A percentile compares a stretch with the other conserved stretches of the same genome.
phyloP scores from a whole-genome alignment of 2,797 vertebrate species.

The Furcifer pardalis region DNA sequence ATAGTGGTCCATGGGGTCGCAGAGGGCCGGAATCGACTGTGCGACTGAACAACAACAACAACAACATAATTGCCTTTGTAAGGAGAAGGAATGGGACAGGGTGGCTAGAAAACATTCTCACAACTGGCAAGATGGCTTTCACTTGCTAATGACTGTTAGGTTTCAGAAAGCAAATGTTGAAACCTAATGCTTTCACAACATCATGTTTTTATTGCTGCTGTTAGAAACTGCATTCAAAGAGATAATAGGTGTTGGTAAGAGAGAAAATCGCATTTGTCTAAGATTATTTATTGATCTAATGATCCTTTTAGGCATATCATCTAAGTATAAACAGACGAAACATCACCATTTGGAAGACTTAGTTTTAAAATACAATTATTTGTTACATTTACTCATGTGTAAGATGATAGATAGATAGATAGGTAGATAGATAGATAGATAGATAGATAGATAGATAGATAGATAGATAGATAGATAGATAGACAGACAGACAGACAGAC shows the following conservation, averaged over 20 bases:
- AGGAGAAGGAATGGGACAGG: constrained; percentile 14
- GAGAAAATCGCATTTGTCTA: neutral
- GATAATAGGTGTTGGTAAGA: neutral
- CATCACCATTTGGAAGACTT: neutral
- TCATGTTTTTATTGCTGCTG: neutral
- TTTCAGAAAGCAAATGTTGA: neutral
- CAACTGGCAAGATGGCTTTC: constrained; percentile 11
- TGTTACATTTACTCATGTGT: neutral
- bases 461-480: no score
- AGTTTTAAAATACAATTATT: neutral
- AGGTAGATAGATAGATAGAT: no score
- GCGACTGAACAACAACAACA: no score
- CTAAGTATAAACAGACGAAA: neutral
- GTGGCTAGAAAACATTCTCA: constrained; percentile 1
- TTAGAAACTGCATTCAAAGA: neutral
- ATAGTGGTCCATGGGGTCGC: no score
- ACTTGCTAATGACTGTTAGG: constrained; percentile 11
- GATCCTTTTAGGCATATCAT: neutral
- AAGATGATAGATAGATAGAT: no score
- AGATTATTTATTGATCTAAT: neutral
- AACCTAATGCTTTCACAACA: neutral
- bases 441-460: no score
- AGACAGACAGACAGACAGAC: no score
- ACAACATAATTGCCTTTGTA: constrained; percentile 35
- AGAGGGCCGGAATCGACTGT: no score